These are phyloP conservation scores for Hydroisotoma schaefferi DNA, from an alignment of 2,888 invertebrate genomes.

Conservation along the genomic window DNA sequence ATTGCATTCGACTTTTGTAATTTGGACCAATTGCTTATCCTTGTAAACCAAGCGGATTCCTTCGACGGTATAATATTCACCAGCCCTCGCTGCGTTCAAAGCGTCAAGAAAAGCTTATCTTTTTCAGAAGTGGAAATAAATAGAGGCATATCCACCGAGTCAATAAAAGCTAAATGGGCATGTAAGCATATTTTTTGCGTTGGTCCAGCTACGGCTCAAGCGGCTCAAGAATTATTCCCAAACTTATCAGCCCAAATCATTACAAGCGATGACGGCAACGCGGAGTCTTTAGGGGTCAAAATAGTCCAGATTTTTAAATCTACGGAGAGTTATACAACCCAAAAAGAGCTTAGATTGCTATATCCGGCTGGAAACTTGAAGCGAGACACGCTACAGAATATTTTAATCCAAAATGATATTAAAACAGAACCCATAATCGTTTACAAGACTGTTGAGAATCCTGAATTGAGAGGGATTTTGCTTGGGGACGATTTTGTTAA, in stretches of 20 bases:
- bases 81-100: slow-evolving; percentile 16
- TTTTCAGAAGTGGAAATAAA: no score
- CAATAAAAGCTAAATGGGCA: background rate
- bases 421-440: slow-evolving; percentile 7
- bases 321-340: no score
- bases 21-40: background rate
- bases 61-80: slow-evolving; percentile 16
- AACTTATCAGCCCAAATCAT: background rate
- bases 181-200: slow-evolving; percentile 22
- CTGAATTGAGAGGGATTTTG: slow-evolving; percentile 9
- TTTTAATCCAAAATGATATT: background rate
- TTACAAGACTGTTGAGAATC: slow-evolving; percentile 15
- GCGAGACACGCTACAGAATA: slow-evolving; percentile 11
- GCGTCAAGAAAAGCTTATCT: slow-evolving; percentile 6
- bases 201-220: slow-evolving; percentile 18
- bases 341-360: background rate
- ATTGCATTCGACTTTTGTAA: slow-evolving; percentile 11
- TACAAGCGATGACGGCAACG: slow-evolving; percentile 6
- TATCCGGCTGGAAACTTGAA: slow-evolving; percentile 20
- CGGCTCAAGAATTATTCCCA: slow-evolving; percentile 7
- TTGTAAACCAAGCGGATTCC: background rate
- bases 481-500: background rate
- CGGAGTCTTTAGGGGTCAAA: slow-evolving; percentile 1
- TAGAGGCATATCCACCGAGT: no score
- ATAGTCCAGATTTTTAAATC: background rate